Conservation (phyloP, 2,113 vertebrate species). For the Mastomys coucha region DNA sequence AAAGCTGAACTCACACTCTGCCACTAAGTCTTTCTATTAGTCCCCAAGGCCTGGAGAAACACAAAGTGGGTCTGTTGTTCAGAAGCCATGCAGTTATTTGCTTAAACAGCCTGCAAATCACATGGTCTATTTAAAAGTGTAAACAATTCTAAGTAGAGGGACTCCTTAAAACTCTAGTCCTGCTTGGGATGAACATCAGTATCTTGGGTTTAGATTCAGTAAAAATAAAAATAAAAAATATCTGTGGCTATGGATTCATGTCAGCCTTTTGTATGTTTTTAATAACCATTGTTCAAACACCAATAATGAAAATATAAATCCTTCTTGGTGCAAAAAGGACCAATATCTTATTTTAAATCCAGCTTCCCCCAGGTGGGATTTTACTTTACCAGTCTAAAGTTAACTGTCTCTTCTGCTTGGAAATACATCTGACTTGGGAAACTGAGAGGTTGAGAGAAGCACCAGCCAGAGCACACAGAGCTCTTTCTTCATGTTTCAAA, state of each 20-base stretch:
- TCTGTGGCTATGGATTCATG: slow-evolving; percentile 77
- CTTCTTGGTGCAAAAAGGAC: neutral
- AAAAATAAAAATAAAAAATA: slow-evolving; percentile 71
- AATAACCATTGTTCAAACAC: neutral
- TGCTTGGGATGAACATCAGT: slow-evolving; percentile 67
- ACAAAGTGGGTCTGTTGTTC: neutral
- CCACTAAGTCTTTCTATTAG: neutral
- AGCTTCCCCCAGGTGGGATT: neutral
- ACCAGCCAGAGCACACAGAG: neutral
- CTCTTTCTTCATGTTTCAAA: neutral
- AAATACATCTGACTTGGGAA: slow-evolving; percentile 48
- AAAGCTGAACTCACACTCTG: accelerated
- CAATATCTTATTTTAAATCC: slow-evolving; percentile 37
- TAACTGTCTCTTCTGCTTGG: neutral
- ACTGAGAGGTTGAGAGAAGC: neutral
- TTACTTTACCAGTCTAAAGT: slow-evolving; percentile 21
- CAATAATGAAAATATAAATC: accelerated
- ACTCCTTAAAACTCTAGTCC: slow-evolving; percentile 70
- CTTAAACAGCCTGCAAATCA: slow-evolving; percentile 80
- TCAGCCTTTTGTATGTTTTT: slow-evolving; percentile 61
- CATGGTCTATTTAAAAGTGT: slow-evolving; percentile 74
- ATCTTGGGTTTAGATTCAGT: slow-evolving; percentile 71
- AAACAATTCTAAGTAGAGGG: slow-evolving; percentile 75
- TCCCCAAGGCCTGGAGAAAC: neutral
- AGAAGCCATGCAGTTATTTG: slow-evolving; percentile 57